phyloP scores from a whole-genome alignment of 2,888 invertebrate species.

The Bursaphelenchus okinawaensis region DNA sequence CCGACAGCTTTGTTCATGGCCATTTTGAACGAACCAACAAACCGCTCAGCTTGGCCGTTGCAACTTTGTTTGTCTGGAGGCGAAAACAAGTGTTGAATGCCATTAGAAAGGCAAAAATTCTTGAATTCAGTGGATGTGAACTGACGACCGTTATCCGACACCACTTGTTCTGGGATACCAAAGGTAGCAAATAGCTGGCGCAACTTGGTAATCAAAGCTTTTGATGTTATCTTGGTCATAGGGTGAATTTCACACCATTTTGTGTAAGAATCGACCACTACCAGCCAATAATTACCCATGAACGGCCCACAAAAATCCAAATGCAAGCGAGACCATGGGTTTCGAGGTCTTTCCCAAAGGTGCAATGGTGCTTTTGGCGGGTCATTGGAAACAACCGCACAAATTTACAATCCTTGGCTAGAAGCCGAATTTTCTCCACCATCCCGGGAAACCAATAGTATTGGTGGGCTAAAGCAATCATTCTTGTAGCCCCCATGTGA shows the following conservation, averaged over 20 bases:
- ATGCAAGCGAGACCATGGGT: conserved; percentile 58
- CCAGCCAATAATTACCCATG: conserved; percentile 44
- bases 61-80: conserved; percentile 33
- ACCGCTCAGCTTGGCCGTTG: conserved; percentile 38
- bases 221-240: conserved; percentile 12
- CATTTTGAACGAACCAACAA: no score
- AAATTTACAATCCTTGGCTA: conserved; percentile 30
- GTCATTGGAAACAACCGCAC: conserved; percentile 20
- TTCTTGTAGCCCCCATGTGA: conserved; percentile 41
- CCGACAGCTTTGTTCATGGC: no score
- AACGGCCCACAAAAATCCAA: conserved; percentile 59
- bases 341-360: conserved; percentile 25
- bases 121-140: conserved; percentile 26
- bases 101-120: conserved; percentile 14
- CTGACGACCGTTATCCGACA: conserved; percentile 34
- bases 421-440: conserved; percentile 23
- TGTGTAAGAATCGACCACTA: conserved; percentile 59
- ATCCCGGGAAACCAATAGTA: conserved; percentile 46
- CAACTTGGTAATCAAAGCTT: conserved; percentile 14
- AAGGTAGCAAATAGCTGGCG: conserved; percentile 18
- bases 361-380: conserved; percentile 18
- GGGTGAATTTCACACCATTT: conserved; percentile 59
- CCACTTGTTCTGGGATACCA: conserved; percentile 27
- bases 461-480: conserved; percentile 40
- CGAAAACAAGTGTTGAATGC: conserved; percentile 21